Base-by-base conservation (phyloP, 2,888 invertebrate species). In the Lordiphosa fenestrarum region DNA sequence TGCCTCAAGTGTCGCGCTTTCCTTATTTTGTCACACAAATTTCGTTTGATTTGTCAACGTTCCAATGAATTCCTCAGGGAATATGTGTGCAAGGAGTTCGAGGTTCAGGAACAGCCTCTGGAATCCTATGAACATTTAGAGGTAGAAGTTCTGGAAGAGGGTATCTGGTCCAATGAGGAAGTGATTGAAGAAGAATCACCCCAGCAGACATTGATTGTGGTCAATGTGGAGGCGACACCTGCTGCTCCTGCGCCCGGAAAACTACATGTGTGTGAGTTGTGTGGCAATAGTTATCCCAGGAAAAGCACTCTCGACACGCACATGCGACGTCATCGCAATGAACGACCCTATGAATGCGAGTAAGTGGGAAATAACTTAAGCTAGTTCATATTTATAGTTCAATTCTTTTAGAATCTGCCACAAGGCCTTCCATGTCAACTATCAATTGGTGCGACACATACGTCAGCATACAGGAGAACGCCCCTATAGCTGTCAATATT, bases 371-470 rank as follows among this genome's bases (percentile, higher is more conserved):
- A 3, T 6, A 12, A 0, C 2, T 7, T 4, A 6, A 3, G 1
- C 6, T 4, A 6, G 0, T 13, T 6, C 13, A 21, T 12, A 40
- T 7, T 13, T 30, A 4, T 4, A 15, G 5, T 4, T 4, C 0
- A n/a, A 0, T 25, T 9, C 3, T 44, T 52, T 2, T 48, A 89
- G 89, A 65, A 87, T 89, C 44, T 90, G 90, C 50, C 82, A 84
- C 3, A 85, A 87, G 54, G 66, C 85, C 0, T 89, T 90, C 49
- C 87, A 88, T 39, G 84, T 89, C 0, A 88, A 89, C 57, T 90
- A 89, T 67, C 88, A 90, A 61, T 56, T 90, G 30, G 88, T 86
- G 12, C 86, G 90, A 0, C 90, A 90, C 50, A 90, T 90, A 69
- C 84, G 89, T 7, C 86, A 87, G 30, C 90, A 89, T 53, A 90